Conservation (phyloP, 2,113 vertebrate genomes). For the Rostratula benghalensis region DNA sequence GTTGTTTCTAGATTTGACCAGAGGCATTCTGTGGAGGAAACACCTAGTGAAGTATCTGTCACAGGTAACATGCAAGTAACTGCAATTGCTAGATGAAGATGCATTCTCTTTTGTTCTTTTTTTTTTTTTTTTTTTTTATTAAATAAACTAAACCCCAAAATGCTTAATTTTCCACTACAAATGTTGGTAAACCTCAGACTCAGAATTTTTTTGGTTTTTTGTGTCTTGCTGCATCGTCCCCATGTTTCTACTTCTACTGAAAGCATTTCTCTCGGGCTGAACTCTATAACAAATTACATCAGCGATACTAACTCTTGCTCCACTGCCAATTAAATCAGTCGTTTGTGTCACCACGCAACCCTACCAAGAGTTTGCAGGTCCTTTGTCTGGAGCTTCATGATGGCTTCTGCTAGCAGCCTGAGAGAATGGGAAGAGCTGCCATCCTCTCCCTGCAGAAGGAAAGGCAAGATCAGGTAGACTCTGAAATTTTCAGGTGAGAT, state of each 20-base stretch:
- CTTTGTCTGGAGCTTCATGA: background rate
- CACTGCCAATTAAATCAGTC: background rate
- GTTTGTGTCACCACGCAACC: background rate
- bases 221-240: background rate
- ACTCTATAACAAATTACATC: background rate
- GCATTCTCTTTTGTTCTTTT: background rate
- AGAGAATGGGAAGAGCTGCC: fast-evolving
- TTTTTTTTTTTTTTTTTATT: background rate
- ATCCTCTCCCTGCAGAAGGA: background rate
- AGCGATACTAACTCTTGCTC: background rate
- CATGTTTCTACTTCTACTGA: background rate
- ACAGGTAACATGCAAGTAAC: background rate
- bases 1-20: conserved; percentile 47
- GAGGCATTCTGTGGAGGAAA: conserved; percentile 49
- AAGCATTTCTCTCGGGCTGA: background rate
- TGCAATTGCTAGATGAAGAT: background rate
- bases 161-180: background rate
- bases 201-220: background rate
- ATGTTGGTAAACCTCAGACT: background rate
- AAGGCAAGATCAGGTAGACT: conserved; percentile 65
- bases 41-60: background rate
- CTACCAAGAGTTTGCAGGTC: conserved; percentile 53
- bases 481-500: conserved; percentile 61
- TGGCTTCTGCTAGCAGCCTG: background rate
- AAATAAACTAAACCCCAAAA: background rate